Conservation (phyloP, 1,140 invertebrate genomes). For the Drosophila subpulchrella region DNA sequence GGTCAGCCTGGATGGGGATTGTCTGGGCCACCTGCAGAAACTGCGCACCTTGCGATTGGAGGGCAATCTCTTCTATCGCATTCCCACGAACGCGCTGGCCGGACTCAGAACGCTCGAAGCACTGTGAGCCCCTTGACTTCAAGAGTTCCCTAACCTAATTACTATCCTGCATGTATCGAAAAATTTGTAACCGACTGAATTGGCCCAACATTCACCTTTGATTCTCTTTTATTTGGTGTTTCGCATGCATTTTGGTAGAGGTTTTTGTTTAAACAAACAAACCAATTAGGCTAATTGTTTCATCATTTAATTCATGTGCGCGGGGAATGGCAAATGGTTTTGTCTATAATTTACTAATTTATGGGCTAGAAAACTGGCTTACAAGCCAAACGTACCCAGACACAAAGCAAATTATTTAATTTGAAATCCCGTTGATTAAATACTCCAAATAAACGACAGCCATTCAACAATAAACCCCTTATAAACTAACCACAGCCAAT, state of each 20-base stretch:
- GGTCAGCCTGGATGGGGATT: constrained; percentile 85
- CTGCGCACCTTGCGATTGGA: constrained; percentile 88
- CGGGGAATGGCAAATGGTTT: constrained; percentile 7
- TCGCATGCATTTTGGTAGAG: constrained; percentile 30
- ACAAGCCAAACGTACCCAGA: background rate
- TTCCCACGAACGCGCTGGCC: constrained; percentile 87
- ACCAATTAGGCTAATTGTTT: constrained; percentile 55
- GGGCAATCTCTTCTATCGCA: constrained; percentile 87
- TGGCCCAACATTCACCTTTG: constrained; percentile 14
- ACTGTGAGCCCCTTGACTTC: constrained; percentile 87
- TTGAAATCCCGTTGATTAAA: constrained; percentile 1
- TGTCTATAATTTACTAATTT: constrained; percentile 3
- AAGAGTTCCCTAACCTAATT: constrained; percentile 18
- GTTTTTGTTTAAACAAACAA: constrained; percentile 5
- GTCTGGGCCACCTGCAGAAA: constrained; percentile 86
- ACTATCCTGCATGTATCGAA: constrained; percentile 22
- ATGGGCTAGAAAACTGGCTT: background rate
- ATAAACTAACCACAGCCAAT: constrained; percentile 35
- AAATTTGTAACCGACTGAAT: constrained; percentile 21
- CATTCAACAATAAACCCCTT: constrained; percentile 2
- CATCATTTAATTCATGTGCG: constrained; percentile 33
- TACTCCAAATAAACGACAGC: constrained; percentile 1
- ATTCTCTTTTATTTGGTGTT: constrained; percentile 24
- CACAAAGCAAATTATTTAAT: background rate
- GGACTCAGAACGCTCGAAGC: constrained; percentile 87